Conservation (phyloP, 2,797 vertebrate species). For the Schizothorax lantsangensis region DNA sequence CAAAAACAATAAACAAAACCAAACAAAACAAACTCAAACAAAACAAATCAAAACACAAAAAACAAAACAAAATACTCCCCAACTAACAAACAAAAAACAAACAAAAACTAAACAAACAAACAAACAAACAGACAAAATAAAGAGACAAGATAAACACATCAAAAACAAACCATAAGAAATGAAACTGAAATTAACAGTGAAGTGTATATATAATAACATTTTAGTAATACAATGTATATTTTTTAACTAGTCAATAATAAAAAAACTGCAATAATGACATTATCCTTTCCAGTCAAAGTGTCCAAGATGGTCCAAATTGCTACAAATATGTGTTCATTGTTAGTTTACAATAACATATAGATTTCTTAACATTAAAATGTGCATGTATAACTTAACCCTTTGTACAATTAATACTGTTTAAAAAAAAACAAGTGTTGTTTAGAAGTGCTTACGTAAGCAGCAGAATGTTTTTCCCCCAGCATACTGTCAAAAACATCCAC, state of each 20-base stretch:
- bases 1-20: not conserved
- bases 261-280: not conserved
- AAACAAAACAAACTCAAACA: not conserved
- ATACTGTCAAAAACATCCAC: not conserved
- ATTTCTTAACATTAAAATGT: not conserved
- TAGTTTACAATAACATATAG: not conserved
- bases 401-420: not conserved
- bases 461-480: not conserved
- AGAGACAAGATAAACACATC: not conserved
- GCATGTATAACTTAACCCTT: not conserved
- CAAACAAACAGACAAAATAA: not conserved
- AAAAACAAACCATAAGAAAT: not conserved
- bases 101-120: no score
- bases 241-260: not conserved
- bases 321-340: not conserved
- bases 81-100: not conserved
- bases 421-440: not conserved
- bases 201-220: not conserved
- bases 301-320: not conserved
- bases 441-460: not conserved
- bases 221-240: not conserved
- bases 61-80: not conserved
- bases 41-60: no score
- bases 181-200: not conserved
- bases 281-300: not conserved